Evolutionary conservation across 2,113 vertebrate species (phyloP).

Genomic region (Eulemur macaco): DNA sequence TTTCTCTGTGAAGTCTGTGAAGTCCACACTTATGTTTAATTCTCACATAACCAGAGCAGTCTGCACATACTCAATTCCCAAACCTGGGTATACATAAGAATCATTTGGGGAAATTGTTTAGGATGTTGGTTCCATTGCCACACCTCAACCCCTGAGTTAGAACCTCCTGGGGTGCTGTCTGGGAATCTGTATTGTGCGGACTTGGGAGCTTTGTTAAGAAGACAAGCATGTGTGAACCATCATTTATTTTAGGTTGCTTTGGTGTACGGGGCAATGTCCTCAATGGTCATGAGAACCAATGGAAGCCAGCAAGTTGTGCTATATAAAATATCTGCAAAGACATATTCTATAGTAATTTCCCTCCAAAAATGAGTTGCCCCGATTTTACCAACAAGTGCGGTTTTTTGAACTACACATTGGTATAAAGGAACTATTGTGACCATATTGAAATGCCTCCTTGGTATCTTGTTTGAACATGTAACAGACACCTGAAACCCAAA

Average conservation of each 20-base stretch:
- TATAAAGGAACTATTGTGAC: not conserved
- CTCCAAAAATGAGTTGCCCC: not conserved
- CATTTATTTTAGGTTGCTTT: not conserved
- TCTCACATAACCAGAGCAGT: not conserved
- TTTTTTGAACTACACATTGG: not conserved
- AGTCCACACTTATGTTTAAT: not conserved
- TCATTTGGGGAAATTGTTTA: not conserved
- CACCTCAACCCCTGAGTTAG: too few relatives aligned
- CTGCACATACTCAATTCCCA: not conserved
- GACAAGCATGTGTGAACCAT: not conserved
- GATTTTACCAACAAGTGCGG: not conserved
- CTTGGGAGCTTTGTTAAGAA: not conserved
- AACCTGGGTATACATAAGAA: not conserved
- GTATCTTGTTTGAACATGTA: not conserved
- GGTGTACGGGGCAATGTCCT: not conserved
- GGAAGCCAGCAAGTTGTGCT: not conserved
- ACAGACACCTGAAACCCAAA: not conserved
- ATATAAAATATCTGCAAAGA: not conserved
- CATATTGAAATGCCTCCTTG: not conserved
- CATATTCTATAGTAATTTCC: not conserved
- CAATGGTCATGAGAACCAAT: not conserved
- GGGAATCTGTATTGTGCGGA: too few relatives aligned
- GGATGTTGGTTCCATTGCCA: not conserved
- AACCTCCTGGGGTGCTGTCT: not conserved
- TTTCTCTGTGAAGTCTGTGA: not conserved